Percentiles rank a stretch among this genome's conserved stretches.
Conservation (phyloP, 2,113 vertebrate species). For the Dipodomys spectabilis region DNA sequence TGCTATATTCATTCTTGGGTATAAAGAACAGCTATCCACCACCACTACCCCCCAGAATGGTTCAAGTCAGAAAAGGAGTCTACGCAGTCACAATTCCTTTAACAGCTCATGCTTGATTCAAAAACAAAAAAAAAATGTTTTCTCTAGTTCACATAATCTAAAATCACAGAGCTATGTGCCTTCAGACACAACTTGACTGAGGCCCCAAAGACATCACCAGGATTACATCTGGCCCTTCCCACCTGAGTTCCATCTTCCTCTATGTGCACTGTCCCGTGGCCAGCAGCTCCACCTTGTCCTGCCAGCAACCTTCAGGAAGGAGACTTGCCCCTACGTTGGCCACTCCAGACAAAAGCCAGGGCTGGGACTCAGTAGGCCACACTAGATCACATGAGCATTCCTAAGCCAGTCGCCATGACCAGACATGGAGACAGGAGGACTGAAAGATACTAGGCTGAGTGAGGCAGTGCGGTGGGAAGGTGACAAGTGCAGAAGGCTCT, state of each 20-base stretch:
- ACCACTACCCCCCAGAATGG: background rate
- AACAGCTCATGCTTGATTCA: background rate
- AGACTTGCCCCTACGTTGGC: background rate
- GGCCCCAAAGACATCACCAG: background rate
- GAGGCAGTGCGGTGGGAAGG: background rate
- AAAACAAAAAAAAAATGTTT: background rate
- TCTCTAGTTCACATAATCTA: background rate
- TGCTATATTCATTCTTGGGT: background rate
- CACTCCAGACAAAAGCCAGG: background rate
- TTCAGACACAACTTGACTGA: background rate
- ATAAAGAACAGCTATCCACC: background rate
- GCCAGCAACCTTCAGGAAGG: background rate
- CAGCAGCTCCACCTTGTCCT: background rate
- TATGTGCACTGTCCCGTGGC: too few species aligned
- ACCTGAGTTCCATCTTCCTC: background rate
- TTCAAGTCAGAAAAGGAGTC: background rate
- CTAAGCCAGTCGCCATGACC: background rate
- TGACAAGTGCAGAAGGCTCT: background rate
- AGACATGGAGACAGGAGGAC: background rate
- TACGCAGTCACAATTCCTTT: background rate
- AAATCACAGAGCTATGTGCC: background rate
- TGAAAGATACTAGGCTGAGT: fast-evolving
- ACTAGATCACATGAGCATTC: background rate
- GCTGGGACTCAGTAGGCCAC: background rate
- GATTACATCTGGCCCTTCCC: background rate